Percentiles rank a stretch among this genome's conserved stretches.
Evolutionary conservation across 2,113 vertebrate species (phyloP).

Genomic region (Candoia aspera): DNA sequence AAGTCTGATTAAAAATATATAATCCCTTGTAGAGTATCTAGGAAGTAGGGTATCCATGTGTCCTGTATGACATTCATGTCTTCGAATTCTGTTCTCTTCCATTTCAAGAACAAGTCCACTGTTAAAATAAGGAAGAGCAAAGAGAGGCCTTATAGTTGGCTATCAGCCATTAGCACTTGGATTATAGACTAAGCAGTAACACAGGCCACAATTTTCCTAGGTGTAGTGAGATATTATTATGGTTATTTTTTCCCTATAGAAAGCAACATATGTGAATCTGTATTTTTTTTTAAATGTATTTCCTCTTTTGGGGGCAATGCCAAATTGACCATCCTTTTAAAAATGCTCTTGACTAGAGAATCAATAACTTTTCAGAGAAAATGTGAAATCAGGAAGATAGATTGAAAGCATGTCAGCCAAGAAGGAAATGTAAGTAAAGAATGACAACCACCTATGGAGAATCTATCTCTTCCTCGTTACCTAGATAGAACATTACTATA

Average conservation of each 20-base stretch:
- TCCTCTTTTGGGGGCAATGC: neutral
- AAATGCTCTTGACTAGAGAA: constrained; percentile 12
- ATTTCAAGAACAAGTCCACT: neutral
- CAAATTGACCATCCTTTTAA: neutral
- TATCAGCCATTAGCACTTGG: neutral
- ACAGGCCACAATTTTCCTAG: neutral
- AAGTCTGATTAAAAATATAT: neutral
- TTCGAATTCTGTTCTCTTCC: neutral
- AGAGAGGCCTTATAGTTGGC: neutral
- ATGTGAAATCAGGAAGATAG: constrained; percentile 5
- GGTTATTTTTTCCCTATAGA: neutral
- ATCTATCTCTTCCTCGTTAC: constrained; percentile 39
- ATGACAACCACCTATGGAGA: constrained; percentile 49
- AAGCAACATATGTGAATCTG: neutral
- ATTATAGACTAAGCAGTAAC: neutral
- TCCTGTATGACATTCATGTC: neutral
- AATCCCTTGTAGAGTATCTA: neutral
- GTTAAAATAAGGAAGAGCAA: neutral
- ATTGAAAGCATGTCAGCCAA: constrained; percentile 42
- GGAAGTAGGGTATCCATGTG: neutral
- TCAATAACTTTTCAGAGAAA: constrained; percentile 44
- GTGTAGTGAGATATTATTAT: neutral
- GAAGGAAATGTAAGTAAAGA: constrained; percentile 37
- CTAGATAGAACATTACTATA: constrained; percentile 15
- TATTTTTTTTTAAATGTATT: neutral